These are phyloP conservation scores for Coreius guichenoti DNA, from an alignment of 2,797 vertebrate species.

Conservation along the genomic window DNA sequence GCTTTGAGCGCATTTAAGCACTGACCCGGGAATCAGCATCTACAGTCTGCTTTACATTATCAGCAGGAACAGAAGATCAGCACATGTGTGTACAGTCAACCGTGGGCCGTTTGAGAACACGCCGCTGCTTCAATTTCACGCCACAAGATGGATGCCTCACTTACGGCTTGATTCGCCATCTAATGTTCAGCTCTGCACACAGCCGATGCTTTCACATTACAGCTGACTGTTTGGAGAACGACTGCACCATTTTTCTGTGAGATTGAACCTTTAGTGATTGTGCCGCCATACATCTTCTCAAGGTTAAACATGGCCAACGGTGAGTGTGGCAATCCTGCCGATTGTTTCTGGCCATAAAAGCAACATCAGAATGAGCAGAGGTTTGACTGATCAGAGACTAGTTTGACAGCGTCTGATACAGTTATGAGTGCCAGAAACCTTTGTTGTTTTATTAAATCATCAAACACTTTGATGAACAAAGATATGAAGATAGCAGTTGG, in stretches of 20 bases:
- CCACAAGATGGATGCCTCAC: constrained; percentile 42
- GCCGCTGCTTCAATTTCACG: constrained; percentile 5
- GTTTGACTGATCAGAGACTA: not conserved
- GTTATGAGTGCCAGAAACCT: not conserved
- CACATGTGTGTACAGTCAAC: constrained; percentile 7
- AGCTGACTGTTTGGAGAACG: constrained; percentile 28
- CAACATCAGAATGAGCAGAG: not conserved
- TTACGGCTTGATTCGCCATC: constrained; percentile 18
- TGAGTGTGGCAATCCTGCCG: constrained; percentile 13
- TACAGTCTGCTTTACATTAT: constrained; percentile 20
- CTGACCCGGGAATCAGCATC: constrained; percentile 4
- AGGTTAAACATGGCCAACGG: constrained; percentile 51
- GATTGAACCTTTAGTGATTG: constrained; percentile 45
- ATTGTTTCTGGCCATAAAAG: not conserved
- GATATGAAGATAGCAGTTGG: not conserved
- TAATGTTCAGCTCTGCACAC: not conserved
- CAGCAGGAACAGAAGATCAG: constrained; percentile 8
- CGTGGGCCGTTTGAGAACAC: constrained; percentile 23
- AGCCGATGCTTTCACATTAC: constrained; percentile 1
- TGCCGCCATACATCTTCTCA: constrained; percentile 48
- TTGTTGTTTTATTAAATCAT: not conserved
- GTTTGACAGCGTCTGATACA: not conserved
- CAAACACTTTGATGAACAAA: constrained; percentile 4
- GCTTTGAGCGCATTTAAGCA: not conserved
- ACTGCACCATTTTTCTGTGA: constrained; percentile 36